Conservation (phyloP, 2,888 invertebrate genomes). For the Elegia similella region DNA sequence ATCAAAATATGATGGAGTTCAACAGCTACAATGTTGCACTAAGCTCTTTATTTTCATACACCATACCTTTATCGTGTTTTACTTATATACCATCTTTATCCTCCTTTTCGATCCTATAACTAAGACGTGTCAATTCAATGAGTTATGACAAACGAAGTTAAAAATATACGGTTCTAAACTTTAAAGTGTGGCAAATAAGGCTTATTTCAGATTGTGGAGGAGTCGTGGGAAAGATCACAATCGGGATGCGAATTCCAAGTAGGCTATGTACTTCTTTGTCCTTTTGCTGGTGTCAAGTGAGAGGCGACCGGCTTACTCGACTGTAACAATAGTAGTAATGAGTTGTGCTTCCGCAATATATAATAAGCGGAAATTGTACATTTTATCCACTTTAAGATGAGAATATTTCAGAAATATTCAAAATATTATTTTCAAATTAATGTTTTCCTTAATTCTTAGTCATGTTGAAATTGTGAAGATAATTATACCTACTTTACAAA, state of each 20-base stretch:
- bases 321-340: not conserved
- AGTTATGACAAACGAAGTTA: not conserved
- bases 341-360: not conserved
- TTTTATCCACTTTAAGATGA: too few species aligned
- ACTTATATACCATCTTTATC: not conserved
- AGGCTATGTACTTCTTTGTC: conserved; percentile 17
- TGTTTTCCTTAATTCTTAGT: too few species aligned
- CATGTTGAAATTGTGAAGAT: too few species aligned
- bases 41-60: not conserved
- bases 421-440: too few species aligned
- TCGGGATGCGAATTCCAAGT: conserved; percentile 24
- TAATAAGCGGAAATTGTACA: not conserved
- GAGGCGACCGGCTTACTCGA: conserved; percentile 8
- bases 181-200: not conserved
- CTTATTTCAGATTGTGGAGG: conserved; percentile 8
- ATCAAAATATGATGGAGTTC: too few species aligned
- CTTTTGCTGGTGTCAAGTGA: conserved; percentile 14
- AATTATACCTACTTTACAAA: too few species aligned
- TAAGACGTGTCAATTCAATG: conserved; percentile 7
- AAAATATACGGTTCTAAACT: not conserved
- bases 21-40: too few species aligned
- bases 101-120: not conserved
- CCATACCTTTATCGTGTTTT: not conserved
- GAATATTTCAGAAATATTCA: too few species aligned
- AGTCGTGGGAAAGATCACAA: conserved; percentile 22